A percentile compares a stretch with the other conserved stretches of the same genome.
Conservation (phyloP, 1,140 invertebrate species). For the Caenorhabditis inopinata region DNA sequence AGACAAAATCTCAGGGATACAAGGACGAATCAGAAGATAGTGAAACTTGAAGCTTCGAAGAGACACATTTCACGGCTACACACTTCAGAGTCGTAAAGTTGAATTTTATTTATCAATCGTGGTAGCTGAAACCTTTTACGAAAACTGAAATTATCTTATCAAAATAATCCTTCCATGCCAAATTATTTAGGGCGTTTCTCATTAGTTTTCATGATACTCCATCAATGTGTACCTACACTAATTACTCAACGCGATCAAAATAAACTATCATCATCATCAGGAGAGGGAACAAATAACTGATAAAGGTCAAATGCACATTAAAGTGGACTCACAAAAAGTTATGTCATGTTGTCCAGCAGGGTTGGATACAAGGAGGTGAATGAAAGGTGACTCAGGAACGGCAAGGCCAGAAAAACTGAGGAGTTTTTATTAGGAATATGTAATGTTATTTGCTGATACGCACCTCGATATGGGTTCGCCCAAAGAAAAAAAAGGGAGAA, state of each 20-base stretch:
- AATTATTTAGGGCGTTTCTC: neutral
- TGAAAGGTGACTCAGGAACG: constrained; percentile 11
- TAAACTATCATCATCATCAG: neutral
- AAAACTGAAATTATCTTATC: too few species aligned
- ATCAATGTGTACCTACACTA: neutral
- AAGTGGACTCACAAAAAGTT: constrained; percentile 12
- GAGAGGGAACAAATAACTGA: neutral
- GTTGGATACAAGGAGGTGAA: neutral
- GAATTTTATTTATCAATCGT: too few species aligned
- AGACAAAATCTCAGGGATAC: too few species aligned
- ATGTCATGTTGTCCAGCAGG: neutral
- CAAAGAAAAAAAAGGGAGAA: too few species aligned
- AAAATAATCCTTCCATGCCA: neutral
- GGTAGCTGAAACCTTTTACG: neutral
- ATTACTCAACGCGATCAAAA: constrained; percentile 1
- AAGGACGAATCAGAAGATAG: too few species aligned
- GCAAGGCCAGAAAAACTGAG: neutral
- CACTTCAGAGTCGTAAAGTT: neutral
- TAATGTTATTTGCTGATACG: too few species aligned
- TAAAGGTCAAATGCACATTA: constrained; percentile 34
- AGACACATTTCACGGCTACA: too few species aligned
- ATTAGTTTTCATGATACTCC: neutral
- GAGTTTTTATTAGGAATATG: neutral
- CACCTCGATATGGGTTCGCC: too few species aligned
- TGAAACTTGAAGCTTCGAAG: too few species aligned